A percentile compares a stretch with the other conserved stretches of the same genome.
Conservation (phyloP, 1,140 invertebrate genomes). For the Drosophila willistoni region DNA sequence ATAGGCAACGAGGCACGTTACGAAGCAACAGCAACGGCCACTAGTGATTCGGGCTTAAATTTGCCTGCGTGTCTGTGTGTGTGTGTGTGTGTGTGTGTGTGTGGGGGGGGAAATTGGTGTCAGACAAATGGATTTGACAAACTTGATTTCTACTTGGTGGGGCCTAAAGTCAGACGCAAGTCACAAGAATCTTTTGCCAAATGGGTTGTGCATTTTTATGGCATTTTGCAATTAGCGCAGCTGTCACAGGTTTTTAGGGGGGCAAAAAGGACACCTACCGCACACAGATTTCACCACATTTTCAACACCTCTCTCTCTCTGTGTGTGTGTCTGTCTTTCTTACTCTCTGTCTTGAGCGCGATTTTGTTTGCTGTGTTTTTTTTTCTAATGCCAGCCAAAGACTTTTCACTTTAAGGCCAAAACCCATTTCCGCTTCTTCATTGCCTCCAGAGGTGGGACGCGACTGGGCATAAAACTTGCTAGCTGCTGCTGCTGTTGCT, state of each 20-base stretch:
- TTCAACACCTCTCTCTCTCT: slow-evolving; percentile 61
- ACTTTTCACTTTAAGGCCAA: slow-evolving; percentile 55
- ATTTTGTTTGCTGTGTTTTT: too few species aligned
- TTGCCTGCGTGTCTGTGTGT: neutral
- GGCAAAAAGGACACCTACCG: slow-evolving; percentile 40
- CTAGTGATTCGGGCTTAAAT: neutral
- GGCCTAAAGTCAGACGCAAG: neutral
- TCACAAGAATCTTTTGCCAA: slow-evolving; percentile 23
- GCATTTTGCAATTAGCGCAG: slow-evolving; percentile 68
- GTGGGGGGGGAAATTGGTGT: slow-evolving; percentile 4
- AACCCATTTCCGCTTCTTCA: slow-evolving; percentile 74
- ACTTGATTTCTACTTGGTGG: slow-evolving; percentile 36
- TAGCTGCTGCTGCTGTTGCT: slow-evolving; percentile 15
- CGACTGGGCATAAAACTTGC: slow-evolving; percentile 49
- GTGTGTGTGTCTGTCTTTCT: too few species aligned
- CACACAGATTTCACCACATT: slow-evolving; percentile 38
- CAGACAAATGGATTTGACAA: slow-evolving; percentile 26
- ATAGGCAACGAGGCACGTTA: slow-evolving; percentile 14
- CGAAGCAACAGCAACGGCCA: slow-evolving; percentile 6
- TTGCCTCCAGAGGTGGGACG: slow-evolving; percentile 13
- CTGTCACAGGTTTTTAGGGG: slow-evolving; percentile 47
- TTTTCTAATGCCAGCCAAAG: slow-evolving; percentile 43
- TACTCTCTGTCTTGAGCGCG: too few species aligned
- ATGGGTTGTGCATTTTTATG: slow-evolving; percentile 74
- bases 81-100: neutral